phyloP scores from a whole-genome alignment of 2,888 invertebrate species.

The Mythimna vitellina region DNA sequence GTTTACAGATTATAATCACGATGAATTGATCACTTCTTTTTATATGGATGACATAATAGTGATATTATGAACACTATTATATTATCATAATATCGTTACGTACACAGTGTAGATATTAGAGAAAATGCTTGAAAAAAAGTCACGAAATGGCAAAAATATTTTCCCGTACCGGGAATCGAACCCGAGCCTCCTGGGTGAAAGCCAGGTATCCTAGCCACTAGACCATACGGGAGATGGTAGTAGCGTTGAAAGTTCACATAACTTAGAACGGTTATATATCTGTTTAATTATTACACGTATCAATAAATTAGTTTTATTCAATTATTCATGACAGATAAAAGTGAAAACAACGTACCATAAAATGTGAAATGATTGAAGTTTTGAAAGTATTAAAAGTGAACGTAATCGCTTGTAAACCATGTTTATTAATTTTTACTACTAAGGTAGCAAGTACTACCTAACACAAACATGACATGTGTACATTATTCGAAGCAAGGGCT shows the following conservation, averaged over 20 bases:
- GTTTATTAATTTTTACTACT: conserved; percentile 32
- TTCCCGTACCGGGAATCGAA: conserved; percentile 94
- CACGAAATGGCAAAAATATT: conserved; percentile 26
- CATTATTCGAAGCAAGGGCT: conserved; percentile 41
- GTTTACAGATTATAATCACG: conserved; percentile 32
- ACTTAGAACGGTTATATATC: background rate
- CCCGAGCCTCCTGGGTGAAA: conserved; percentile 94
- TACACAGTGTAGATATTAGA: background rate
- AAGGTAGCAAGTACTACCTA: conserved; percentile 32
- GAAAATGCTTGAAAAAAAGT: background rate
- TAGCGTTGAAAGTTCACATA: rapidly evolving
- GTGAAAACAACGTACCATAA: conserved; percentile 22
- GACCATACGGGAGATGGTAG: conserved; percentile 89
- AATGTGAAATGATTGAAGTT: conserved; percentile 18
- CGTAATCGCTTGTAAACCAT: conserved; percentile 1
- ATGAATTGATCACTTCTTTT: conserved; percentile 18
- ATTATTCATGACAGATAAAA: background rate
- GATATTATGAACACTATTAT: background rate
- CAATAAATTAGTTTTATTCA: background rate
- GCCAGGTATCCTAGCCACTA: conserved; percentile 94
- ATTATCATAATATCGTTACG: background rate
- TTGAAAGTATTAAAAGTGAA: conserved; percentile 22
- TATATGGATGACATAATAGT: conserved; percentile 37
- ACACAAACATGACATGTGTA: conserved; percentile 32
- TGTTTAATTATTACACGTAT: background rate